Evolutionary conservation across 2,797 vertebrate genomes (phyloP).

Genomic region (Xenentodon cancila): DNA sequence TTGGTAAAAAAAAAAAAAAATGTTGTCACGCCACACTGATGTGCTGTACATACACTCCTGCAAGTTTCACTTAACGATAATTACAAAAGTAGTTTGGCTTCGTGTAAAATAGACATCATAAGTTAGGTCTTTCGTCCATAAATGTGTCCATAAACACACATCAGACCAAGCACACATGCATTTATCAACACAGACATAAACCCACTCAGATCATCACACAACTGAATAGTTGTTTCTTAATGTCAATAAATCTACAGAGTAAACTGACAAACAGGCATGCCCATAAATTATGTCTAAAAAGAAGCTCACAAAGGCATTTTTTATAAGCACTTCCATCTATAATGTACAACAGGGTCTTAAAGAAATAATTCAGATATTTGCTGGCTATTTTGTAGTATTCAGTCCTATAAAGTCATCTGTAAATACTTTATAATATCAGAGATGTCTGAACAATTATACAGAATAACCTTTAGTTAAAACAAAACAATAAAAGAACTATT

Average conservation of each 20-base stretch:
- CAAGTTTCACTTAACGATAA: slow-evolving; percentile 14
- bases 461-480: too few relatives aligned
- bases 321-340: slow-evolving; percentile 45
- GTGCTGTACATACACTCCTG: slow-evolving; percentile 3
- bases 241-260: slow-evolving; percentile 63
- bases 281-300: slow-evolving; percentile 59
- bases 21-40: slow-evolving; percentile 1
- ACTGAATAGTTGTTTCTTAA: slow-evolving; percentile 49
- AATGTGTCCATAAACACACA: slow-evolving; percentile 22
- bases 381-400: neutral
- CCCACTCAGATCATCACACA: slow-evolving; percentile 57
- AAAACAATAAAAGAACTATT: neutral
- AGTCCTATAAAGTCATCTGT: slow-evolving; percentile 1
- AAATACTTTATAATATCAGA: slow-evolving; percentile 3
- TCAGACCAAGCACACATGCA: neutral
- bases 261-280: slow-evolving; percentile 44
- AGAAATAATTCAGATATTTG: slow-evolving; percentile 18
- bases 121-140: slow-evolving; percentile 19
- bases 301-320: slow-evolving; percentile 29
- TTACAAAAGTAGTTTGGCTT: slow-evolving; percentile 24
- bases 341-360: slow-evolving; percentile 33
- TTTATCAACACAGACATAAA: slow-evolving; percentile 32
- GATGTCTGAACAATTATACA: neutral
- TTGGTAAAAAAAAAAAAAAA: neutral
- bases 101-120: slow-evolving; percentile 38